Evolutionary conservation across 1,140 invertebrate genomes (phyloP), one percentile per base, ranked within the genome.

Genomic region (Bombus haemorrhoidalis): DNA sequence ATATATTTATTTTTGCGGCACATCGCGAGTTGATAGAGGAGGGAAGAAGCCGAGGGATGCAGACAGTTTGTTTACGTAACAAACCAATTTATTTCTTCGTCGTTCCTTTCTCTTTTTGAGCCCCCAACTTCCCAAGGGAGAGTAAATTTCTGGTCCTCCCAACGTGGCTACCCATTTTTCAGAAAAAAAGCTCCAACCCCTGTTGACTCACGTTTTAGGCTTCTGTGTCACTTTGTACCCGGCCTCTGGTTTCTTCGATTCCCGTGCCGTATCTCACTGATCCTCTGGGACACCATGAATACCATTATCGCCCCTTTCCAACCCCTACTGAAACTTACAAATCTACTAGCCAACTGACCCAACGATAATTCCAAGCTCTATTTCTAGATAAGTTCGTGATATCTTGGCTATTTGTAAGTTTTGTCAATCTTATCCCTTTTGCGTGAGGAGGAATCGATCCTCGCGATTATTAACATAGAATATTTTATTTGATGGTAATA

Each of bases 1-100:
- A 72, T 80, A 53, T 80, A 85, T 85, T 80, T 85, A 79, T 79
- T 71, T 59, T 81, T 73, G n/a, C 53, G 41, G 25, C 68, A 13
- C 10, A 9, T 22, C 39, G 28, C 15, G 73, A 37, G 13, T 39
- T 79, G 83, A 85, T 73, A 41, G 77, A 80, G 64, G 83, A 13
- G 32, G 57, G 39, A 64, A 66, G 53, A 18, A 3, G 69, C 43
- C 57, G 13, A 34, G 83, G 34, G 43, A 66, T 32, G 69, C 69
- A 39, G 59, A 81, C 83, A 73, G 83, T 85, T 85, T 85, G 78
- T 85, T 81, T 85, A 81, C 57, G 77, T 85, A 85, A 81, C 83
- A 81, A 85, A 85, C 83, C 83, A 81, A 85, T 85, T 85, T 85
- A 81, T 85, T 81, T 81, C 83, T 28, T 22, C 43, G 68, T 32